Base-by-base conservation (phyloP, 2,797 vertebrate genomes). In the Gephyroberyx darwinii region DNA sequence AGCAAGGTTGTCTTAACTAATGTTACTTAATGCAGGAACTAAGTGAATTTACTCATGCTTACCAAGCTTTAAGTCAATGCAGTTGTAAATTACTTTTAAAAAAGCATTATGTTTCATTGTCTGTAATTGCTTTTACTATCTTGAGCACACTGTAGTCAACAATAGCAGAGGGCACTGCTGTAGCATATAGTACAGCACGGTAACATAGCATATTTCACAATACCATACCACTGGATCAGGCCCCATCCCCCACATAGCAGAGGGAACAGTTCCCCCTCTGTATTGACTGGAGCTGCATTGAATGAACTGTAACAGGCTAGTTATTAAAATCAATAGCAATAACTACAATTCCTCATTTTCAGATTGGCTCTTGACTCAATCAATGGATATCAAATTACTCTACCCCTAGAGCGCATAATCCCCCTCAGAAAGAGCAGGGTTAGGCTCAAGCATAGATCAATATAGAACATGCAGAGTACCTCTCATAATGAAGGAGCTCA, bases 291-390 rank as follows among this genome's bases (percentile, higher is more conserved):
- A 81, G 74, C 84, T 55, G 74, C 74, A 69, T 69, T 87, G 89
- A 93, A 92, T 92, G 88, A 90, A 93, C 89, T 93, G 89, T 89
- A 94, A 92, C 89, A 91, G 90, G 84, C 91, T 93, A 89, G 92
- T 94, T 94, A 94, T 93, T 93, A 88, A 93, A 94, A 94, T 95
- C 94, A 93, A 94, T 95, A 92, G 90, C 91, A 94, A 95, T 94
- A 94, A 94, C 91, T 92, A 86, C 89, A 92, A 93, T 93, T 88
- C 78, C 86, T 93, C 90, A 93, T 92, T 91, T 90, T 92, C 81
- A 90, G 82, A 92, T 91, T 83, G 84, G 83, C 87, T 92, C 89
- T 88, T 86, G 84, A 91, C 84, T 88, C 85, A 91, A 93, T 94
- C 93, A 91, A 93, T 94, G 87, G 69, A 91, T 92, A 93, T 93